Conservation (phyloP, 1,140 invertebrate genomes). For the Hyphantria cunea region DNA sequence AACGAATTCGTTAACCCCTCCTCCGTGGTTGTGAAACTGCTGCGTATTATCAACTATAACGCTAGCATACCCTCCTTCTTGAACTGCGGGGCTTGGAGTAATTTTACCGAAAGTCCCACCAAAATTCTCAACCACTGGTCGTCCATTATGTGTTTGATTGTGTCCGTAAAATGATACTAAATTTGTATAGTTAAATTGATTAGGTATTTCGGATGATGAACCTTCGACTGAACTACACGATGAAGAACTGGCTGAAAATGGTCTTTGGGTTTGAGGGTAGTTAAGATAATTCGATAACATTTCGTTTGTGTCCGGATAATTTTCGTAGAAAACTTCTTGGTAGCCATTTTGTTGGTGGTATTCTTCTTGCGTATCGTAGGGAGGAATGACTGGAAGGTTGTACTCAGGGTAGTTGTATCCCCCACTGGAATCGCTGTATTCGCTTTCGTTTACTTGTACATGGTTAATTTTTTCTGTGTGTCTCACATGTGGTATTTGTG, state of each 20-base stretch:
- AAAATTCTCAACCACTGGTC: slow-evolving; percentile 58
- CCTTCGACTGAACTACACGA: slow-evolving; percentile 76
- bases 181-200: slow-evolving; percentile 70
- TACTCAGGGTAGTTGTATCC: slow-evolving; percentile 70
- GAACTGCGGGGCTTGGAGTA: slow-evolving; percentile 53
- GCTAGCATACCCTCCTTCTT: slow-evolving; percentile 68
- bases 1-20: slow-evolving; percentile 70
- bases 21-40: slow-evolving; percentile 70
- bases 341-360: slow-evolving; percentile 65
- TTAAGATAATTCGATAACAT: slow-evolving; percentile 48
- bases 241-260: slow-evolving; percentile 74
- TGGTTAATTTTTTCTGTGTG: slow-evolving; percentile 62
- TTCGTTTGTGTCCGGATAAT: slow-evolving; percentile 64
- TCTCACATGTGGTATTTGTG: slow-evolving; percentile 45
- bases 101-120: slow-evolving; percentile 60
- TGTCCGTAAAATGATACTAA: slow-evolving; percentile 71
- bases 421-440: slow-evolving; percentile 65
- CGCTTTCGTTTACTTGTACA: slow-evolving; percentile 46
- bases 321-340: slow-evolving; percentile 73
- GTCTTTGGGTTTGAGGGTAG: slow-evolving; percentile 63
- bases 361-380: slow-evolving; percentile 68
- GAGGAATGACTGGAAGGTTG: slow-evolving; percentile 51
- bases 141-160: slow-evolving; percentile 60
- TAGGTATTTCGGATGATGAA: slow-evolving; percentile 45
- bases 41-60: slow-evolving; percentile 79